A percentile compares a stretch with the other conserved stretches of the same genome.
phyloP scores from a whole-genome alignment of 2,113 vertebrate genomes.

The Corynorhinus townsendii region DNA sequence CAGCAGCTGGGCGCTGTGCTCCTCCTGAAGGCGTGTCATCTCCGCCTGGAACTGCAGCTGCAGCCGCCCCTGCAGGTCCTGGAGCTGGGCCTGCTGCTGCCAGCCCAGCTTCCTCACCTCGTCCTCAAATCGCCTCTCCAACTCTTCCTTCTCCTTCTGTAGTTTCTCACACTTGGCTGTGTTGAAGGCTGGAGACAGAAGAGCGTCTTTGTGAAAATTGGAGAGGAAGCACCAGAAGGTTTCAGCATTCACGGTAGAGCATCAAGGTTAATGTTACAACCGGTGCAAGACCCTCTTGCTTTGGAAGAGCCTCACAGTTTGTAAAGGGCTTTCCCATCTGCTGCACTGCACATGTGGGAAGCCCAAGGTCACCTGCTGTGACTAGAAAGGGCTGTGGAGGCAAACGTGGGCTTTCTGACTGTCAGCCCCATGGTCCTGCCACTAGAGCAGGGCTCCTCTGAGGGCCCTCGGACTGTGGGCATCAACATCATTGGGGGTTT shows the following conservation, averaged over 20 bases:
- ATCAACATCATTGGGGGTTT: rapidly evolving
- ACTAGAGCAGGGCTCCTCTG: neutral
- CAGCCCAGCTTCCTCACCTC: conserved; percentile 83
- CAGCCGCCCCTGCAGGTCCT: conserved; percentile 84
- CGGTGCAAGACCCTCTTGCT: neutral
- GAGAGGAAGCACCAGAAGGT: rapidly evolving
- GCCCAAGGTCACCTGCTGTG: rapidly evolving
- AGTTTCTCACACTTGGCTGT: conserved; percentile 88
- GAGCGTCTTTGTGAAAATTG: rapidly evolving
- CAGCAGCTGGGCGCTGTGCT: conserved; percentile 79
- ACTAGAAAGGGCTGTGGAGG: neutral
- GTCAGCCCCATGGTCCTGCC: rapidly evolving
- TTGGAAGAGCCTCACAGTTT: rapidly evolving
- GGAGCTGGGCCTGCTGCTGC: conserved; percentile 88
- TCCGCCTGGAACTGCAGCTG: conserved; percentile 79
- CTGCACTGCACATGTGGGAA: rapidly evolving
- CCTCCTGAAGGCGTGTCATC: conserved; percentile 78
- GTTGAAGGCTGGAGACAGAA: conserved; percentile 82
- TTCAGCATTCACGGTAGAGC: rapidly evolving
- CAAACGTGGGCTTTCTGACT: neutral
- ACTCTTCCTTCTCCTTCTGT: conserved; percentile 90
- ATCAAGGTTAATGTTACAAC: rapidly evolving
- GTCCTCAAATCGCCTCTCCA: conserved; percentile 87
- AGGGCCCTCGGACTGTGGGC: neutral
- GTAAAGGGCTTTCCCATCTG: neutral